phyloP scores from a whole-genome alignment of 2,797 vertebrate genomes.

The Intellagama lesueurii region DNA sequence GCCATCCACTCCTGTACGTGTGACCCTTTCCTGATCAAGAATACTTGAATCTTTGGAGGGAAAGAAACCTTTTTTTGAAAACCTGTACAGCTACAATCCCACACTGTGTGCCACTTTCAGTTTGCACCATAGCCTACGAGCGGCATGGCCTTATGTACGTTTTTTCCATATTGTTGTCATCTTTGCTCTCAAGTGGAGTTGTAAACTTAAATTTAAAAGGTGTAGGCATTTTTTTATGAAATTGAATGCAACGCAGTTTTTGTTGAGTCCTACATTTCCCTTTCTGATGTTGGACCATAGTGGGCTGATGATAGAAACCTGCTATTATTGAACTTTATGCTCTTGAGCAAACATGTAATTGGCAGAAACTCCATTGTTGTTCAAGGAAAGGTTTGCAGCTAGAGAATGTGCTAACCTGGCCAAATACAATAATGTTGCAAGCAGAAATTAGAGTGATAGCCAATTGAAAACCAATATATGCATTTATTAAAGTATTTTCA shows the following conservation, averaged over 20 bases:
- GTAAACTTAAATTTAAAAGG: background rate
- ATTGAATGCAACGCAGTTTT: background rate
- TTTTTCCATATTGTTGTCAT: background rate
- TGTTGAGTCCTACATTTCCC: background rate
- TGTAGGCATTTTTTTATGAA: background rate
- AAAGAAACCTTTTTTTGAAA: background rate
- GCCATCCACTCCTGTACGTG: too few species aligned
- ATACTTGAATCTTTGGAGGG: background rate
- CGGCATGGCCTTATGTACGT: too few species aligned
- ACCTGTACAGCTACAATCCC: background rate
- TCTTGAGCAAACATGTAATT: background rate
- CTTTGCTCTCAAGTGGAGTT: background rate
- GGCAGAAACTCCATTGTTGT: background rate
- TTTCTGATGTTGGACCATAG: background rate
- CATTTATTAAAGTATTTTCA: background rate
- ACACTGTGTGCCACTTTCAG: too few species aligned
- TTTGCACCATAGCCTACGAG: too few species aligned
- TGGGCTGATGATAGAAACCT: background rate
- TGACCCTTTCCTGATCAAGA: too few species aligned
- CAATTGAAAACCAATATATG: background rate
- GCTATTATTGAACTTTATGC: slow-evolving; percentile 3
- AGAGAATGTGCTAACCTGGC: background rate
- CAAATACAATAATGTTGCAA: background rate
- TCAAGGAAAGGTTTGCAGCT: background rate
- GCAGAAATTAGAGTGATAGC: background rate